Evolutionary conservation across 2,888 invertebrate genomes (phyloP).

Genomic region (Melolontha melolontha): DNA sequence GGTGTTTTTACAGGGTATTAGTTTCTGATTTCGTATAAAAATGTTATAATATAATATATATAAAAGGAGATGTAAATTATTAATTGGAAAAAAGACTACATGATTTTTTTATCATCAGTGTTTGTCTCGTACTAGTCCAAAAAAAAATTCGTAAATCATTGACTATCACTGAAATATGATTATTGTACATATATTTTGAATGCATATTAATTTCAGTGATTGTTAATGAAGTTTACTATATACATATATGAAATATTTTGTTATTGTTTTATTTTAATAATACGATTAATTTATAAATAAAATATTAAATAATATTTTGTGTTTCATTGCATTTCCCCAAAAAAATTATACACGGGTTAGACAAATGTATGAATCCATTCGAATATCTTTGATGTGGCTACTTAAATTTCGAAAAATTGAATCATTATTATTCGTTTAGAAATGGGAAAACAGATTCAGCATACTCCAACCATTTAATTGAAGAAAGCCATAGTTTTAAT

Average conservation of each 20-base stretch:
- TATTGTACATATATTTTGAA: conserved; percentile 13
- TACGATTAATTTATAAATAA: conserved; percentile 50
- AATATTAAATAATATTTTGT: conserved; percentile 36
- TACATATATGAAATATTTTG: conserved; percentile 44
- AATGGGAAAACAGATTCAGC: no score
- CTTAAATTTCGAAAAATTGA: no score
- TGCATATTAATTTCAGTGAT: conserved; percentile 5
- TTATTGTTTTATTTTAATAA: conserved; percentile 51
- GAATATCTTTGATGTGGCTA: no score
- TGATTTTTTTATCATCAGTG: conserved; percentile 51
- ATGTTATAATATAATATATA: background rate
- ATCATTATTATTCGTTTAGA: no score
- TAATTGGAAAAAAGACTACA: no score
- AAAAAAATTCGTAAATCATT: conserved; percentile 44
- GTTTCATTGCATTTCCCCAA: conserved; percentile 14
- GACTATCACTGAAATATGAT: conserved; percentile 21
- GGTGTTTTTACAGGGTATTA: conserved; percentile 41
- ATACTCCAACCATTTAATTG: no score
- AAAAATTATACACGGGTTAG: no score
- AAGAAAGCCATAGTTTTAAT: no score
- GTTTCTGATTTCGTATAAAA: conserved; percentile 23
- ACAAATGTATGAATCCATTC: no score
- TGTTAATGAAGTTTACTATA: background rate
- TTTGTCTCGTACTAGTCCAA: conserved; percentile 61
- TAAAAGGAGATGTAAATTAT: conserved; percentile 14